Evolutionary conservation across 2,888 invertebrate species (phyloP).

Genomic region (Lobophora halterata): DNA sequence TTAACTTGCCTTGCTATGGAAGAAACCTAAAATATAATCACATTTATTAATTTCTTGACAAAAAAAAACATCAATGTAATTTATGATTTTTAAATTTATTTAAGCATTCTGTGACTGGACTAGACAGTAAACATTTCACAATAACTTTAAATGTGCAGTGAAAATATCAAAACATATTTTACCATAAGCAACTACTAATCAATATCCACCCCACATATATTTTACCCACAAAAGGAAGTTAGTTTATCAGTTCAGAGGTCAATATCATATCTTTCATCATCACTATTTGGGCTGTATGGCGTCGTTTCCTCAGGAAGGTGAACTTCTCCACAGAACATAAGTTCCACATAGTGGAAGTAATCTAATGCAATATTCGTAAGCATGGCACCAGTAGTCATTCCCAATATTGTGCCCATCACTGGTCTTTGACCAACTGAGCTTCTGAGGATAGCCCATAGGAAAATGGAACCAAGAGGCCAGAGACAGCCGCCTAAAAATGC

Average conservation of each 20-base stretch:
- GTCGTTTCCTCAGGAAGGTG: conserved; percentile 65
- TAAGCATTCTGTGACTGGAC: conserved; percentile 41
- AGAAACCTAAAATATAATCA: too few species aligned
- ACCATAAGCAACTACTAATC: conserved; percentile 40
- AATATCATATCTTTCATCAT: conserved; percentile 79
- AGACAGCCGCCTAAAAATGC: conserved; percentile 89
- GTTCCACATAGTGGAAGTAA: conserved; percentile 84
- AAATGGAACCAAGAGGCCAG: conserved; percentile 94
- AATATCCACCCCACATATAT: conserved; percentile 23
- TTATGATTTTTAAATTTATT: conserved; percentile 23
- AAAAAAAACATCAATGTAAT: conserved; percentile 9
- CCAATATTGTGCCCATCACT: conserved; percentile 83
- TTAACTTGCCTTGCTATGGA: too few species aligned
- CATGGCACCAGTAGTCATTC: conserved; percentile 85
- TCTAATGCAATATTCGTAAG: conserved; percentile 83
- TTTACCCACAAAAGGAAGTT: neutral
- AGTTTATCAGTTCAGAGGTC: conserved; percentile 50
- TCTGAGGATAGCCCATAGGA: conserved; percentile 93
- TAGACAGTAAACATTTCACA: conserved; percentile 36
- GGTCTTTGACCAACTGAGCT: conserved; percentile 88
- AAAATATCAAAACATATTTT: conserved; percentile 24
- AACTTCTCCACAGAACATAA: conserved; percentile 78
- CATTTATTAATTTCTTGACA: conserved; percentile 3
- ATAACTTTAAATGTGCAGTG: conserved; percentile 35
- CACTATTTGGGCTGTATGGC: conserved; percentile 68